A percentile compares a stretch with the other conserved stretches of the same genome.
phyloP scores from a whole-genome alignment of 2,888 invertebrate species.

The Eristalis pertinax region DNA sequence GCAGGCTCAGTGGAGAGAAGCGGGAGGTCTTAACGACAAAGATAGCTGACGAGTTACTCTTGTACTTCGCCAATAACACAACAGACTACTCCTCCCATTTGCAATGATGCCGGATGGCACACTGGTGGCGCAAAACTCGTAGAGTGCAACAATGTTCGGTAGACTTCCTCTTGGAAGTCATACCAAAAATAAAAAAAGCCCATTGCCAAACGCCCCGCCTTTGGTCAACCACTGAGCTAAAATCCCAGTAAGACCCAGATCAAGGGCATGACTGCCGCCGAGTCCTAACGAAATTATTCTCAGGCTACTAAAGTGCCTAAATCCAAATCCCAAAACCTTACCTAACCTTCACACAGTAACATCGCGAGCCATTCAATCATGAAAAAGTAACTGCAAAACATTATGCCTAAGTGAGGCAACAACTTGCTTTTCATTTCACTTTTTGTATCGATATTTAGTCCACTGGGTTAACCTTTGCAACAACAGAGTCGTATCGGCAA shows the following conservation, averaged over 20 bases:
- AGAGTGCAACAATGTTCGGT: background rate
- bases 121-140: background rate
- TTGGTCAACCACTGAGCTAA: background rate
- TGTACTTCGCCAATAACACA: background rate
- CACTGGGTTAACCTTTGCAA: background rate
- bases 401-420: too few species aligned
- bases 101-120: background rate
- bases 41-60: background rate
- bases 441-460: background rate
- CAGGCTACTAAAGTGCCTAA: too few species aligned
- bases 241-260: background rate
- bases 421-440: background rate
- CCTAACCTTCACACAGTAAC: too few species aligned
- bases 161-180: background rate
- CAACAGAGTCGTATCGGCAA: background rate
- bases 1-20: background rate
- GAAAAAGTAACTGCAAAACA: too few species aligned
- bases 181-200: background rate
- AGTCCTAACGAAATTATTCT: too few species aligned
- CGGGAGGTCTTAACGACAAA: background rate
- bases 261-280: too few species aligned
- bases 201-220: background rate
- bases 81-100: background rate
- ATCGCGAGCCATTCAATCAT: too few species aligned
- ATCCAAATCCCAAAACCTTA: too few species aligned